Conservation (phyloP, 2,113 vertebrate genomes). For the Gyps fulvus region DNA sequence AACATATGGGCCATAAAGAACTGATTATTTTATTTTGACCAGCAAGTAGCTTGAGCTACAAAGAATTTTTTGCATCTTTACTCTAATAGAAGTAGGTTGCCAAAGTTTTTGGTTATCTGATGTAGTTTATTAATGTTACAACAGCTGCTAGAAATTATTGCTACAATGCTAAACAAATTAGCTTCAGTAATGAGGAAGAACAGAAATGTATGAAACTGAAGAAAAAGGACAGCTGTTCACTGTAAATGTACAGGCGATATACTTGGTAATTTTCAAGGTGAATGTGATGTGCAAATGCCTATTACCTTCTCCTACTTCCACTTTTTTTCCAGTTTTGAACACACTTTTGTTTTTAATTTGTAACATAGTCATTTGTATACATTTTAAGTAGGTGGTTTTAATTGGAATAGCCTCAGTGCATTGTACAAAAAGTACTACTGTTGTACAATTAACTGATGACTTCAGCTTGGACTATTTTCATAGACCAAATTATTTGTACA, state of each 20-base stretch:
- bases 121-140: background rate
- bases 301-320: background rate
- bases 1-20: background rate
- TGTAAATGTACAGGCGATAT: background rate
- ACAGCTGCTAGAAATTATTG: conserved; percentile 24
- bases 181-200: background rate
- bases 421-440: background rate
- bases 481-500: background rate
- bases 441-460: background rate
- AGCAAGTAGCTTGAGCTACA: background rate
- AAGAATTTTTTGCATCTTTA: background rate
- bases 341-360: background rate
- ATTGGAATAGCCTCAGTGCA: background rate
- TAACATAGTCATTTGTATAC: background rate
- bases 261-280: background rate
- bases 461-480: background rate
- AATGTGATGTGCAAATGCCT: background rate
- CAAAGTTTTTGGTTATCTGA: background rate
- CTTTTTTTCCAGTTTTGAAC: background rate
- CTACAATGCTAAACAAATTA: conserved; percentile 13
- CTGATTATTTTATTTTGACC: background rate
- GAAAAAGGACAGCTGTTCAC: background rate
- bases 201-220: background rate
- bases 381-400: background rate
- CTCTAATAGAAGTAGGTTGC: background rate